These are phyloP conservation scores for Therioaphis trifolii DNA, from an alignment of 2,888 invertebrate species.

Conservation along the genomic window DNA sequence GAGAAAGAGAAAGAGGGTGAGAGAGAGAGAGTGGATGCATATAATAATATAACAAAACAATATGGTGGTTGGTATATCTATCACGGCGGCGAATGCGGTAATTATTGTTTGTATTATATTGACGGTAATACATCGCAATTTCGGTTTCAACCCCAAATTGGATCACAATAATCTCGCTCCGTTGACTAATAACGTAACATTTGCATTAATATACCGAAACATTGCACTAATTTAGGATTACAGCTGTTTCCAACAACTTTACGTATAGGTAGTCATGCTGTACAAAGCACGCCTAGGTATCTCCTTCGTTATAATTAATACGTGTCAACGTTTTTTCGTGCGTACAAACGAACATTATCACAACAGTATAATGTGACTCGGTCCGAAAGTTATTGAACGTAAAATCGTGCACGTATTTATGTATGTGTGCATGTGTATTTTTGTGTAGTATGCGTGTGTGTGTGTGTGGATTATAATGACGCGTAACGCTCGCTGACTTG, in stretches of 20 bases:
- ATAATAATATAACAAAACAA: too few relatives aligned
- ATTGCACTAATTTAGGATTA: conserved; percentile 17
- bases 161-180: conserved; percentile 26
- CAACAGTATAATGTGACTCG: too few relatives aligned
- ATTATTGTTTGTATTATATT: conserved; percentile 8
- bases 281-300: neutral
- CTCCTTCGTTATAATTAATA: neutral
- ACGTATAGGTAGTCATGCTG: neutral
- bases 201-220: conserved; percentile 28
- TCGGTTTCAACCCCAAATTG: conserved; percentile 31
- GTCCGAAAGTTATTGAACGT: too few relatives aligned
- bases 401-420: too few relatives aligned
- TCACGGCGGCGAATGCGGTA: too few relatives aligned
- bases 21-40: too few relatives aligned
- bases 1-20: too few relatives aligned
- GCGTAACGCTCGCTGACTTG: neutral
- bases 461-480: neutral
- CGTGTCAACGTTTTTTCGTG: too few relatives aligned
- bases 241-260: neutral
- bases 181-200: conserved; percentile 40
- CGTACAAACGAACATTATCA: too few relatives aligned
- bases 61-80: neutral
- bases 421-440: too few relatives aligned
- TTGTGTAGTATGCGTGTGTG: too few relatives aligned
- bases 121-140: conserved; percentile 6